Base-by-base conservation (phyloP, 2,888 invertebrate species). In the Parasteatoda lunata region DNA sequence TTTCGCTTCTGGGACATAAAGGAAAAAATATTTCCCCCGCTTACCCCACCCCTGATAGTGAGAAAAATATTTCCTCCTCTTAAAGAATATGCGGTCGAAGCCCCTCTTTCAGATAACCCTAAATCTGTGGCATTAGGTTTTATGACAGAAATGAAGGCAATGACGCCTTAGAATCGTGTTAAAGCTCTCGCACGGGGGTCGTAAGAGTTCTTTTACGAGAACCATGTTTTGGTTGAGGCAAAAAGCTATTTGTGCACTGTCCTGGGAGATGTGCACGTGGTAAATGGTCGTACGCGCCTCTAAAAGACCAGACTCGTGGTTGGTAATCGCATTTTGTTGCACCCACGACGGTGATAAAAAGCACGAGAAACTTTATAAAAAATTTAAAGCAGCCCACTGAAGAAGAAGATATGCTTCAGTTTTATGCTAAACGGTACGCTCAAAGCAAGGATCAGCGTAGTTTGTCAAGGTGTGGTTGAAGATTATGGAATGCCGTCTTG, bases 91-190 rank as follows among this genome's bases (percentile, higher is more conserved):
- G 77, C 70, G 69, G 68, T 82, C 70, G 69, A 69, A 69, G 69
- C 66, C 77, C 71, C 66, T 84, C 66, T 79, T 70, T 71, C 77
- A 84, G 77, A 84, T 84, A 84, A 84, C 83, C 77, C 75, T 84
- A 77, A 84, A 84, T 84, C 83, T 77, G 83, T 66, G 77, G 76
- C 83, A 84, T 84, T 84, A 84, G 77, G 77, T 84, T 84, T 84
- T 84, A 84, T 84, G 83, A 84, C 83, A 84, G 83, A 84, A 84
- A 84, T 84, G 83, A 84, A 84, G 77, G 83, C 83, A 84, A 84
- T 77, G 83, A 84, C 77, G 83, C 83, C 77, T 84, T 72, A 54
- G 77, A 84, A 84, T 77, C 83, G 83, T 84, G 77, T 84, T 84
- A 84, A 77, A 77, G 70, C 71, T 66, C 77, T 52, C 83, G 77